Evolutionary conservation across 2,113 vertebrate species (phyloP).

Genomic region (Sinocyclocheilus grahami): DNA sequence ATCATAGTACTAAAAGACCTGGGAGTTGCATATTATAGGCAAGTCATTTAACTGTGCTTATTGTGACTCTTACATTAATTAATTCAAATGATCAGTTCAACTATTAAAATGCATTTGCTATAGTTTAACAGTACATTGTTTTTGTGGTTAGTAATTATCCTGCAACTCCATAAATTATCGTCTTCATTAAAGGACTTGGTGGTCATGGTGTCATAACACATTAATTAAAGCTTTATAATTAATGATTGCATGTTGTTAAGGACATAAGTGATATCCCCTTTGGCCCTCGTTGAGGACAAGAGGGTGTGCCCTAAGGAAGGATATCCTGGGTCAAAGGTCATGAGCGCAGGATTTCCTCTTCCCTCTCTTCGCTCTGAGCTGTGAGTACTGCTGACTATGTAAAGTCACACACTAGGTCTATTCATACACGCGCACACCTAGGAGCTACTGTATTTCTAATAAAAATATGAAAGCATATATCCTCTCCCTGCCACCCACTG

Average conservation of each 20-base stretch:
- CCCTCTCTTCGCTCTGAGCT: constrained; percentile 43
- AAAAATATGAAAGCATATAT: constrained; percentile 27
- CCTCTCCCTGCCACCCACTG: constrained; percentile 5
- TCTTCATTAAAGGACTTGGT: constrained; percentile 7
- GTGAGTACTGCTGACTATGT: constrained; percentile 43
- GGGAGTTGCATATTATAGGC: not conserved
- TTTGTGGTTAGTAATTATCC: not conserved
- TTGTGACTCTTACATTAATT: not conserved
- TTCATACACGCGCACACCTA: constrained; percentile 33
- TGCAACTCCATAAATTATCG: not conserved
- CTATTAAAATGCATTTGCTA: not conserved
- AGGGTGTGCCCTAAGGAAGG: constrained; percentile 60
- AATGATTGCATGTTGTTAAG: not conserved
- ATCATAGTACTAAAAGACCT: not conserved
- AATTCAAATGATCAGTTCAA: not conserved
- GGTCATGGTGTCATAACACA: constrained; percentile 2
- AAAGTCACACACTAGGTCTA: constrained; percentile 30
- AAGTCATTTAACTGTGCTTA: not conserved
- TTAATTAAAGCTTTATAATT: constrained; percentile 32
- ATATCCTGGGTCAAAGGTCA: constrained; percentile 70
- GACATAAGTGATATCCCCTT: constrained; percentile 1
- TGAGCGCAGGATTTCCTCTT: constrained; percentile 70
- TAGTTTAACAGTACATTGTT: not conserved
- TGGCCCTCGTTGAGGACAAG: constrained; percentile 2
- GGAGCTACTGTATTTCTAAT: not conserved